phyloP scores from a whole-genome alignment of 35 echinoderm and acorn worm species.

The Lytechinus variegatus region DNA sequence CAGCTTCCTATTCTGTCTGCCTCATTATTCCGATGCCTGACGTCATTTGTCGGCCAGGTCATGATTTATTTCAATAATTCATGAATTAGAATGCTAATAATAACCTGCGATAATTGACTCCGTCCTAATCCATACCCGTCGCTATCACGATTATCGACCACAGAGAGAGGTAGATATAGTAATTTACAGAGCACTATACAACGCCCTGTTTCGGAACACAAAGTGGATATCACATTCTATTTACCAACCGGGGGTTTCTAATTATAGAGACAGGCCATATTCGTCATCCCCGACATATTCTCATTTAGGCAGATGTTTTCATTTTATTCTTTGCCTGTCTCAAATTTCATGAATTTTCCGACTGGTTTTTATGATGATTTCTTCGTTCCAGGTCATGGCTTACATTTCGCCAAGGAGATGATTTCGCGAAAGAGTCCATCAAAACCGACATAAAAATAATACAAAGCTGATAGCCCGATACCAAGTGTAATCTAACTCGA shows the following conservation, averaged over 20 bases:
- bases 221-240: background rate
- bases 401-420: background rate
- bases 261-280: background rate
- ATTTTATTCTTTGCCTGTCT: background rate
- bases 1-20: background rate
- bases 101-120: background rate
- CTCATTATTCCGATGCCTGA: background rate
- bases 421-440: background rate
- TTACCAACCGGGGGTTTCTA: background rate
- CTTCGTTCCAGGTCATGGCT: background rate
- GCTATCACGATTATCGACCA: background rate
- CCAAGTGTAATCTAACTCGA: no score
- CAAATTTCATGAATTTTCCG: background rate
- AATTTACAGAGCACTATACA: background rate
- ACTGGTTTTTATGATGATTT: background rate
- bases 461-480: no score
- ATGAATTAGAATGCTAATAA: constrained; percentile 7
- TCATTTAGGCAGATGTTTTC: background rate
- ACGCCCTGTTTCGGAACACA: background rate
- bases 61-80: constrained; percentile 21
- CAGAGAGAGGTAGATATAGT: background rate
- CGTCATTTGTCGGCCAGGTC: constrained; percentile 2
- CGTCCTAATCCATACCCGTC: constrained; percentile 8
- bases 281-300: background rate
- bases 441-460: background rate